Percentiles rank a stretch among this genome's conserved stretches.
Evolutionary conservation across 2,888 invertebrate genomes (phyloP).

Genomic region (Fabriciana adippe): DNA sequence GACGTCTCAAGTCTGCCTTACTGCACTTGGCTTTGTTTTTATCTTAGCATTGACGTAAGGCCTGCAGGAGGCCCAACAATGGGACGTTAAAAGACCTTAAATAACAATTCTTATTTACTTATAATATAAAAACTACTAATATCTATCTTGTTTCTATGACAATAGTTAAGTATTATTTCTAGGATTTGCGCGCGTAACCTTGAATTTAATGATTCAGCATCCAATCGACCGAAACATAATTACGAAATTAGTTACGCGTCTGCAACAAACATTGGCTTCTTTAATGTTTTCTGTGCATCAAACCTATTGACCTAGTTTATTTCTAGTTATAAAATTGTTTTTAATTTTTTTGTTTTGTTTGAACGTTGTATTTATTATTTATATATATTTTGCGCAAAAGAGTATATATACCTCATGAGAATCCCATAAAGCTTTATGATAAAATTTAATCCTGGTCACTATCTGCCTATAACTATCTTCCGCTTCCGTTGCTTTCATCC

Average conservation of each 20-base stretch:
- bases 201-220: constrained; percentile 45
- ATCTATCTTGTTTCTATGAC: constrained; percentile 16
- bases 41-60: no score
- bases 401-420: no score
- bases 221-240: constrained; percentile 45
- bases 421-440: no score
- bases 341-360: background rate
- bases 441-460: no score
- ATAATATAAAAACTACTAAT: background rate
- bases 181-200: constrained; percentile 37
- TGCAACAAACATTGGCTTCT: constrained; percentile 24
- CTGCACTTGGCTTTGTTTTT: no score
- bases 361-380: no score
- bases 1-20: no score
- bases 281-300: constrained; percentile 19
- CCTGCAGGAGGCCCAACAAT: no score
- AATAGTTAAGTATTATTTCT: constrained; percentile 9
- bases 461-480: no score
- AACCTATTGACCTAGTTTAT: constrained; percentile 32
- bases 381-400: no score
- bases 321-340: background rate
- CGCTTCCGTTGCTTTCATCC: no score
- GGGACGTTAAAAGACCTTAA: no score
- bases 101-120: background rate
- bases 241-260: constrained; percentile 37